These are phyloP conservation scores for Hoplodrina ambigua DNA, from an alignment of 2,888 invertebrate species.

Conservation along the genomic window DNA sequence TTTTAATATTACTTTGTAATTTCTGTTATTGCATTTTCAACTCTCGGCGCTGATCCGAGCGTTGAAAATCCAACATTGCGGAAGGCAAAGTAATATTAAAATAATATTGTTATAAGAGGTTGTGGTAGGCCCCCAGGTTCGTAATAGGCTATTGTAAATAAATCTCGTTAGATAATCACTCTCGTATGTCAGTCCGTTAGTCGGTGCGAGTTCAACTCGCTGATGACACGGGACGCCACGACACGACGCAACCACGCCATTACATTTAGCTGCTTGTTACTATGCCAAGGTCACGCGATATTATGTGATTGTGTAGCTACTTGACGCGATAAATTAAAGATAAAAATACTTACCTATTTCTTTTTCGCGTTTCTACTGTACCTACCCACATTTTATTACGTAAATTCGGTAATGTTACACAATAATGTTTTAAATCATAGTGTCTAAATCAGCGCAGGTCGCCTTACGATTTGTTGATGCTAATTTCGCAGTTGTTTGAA, in stretches of 20 bases:
- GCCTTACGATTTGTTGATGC: constrained; percentile 40
- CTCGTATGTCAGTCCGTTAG: constrained; percentile 60
- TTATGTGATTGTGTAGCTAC: constrained; percentile 77
- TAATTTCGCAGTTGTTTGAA: constrained; percentile 26
- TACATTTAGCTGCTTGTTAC: constrained; percentile 72
- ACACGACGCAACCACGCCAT: constrained; percentile 61
- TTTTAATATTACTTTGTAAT: too few species aligned
- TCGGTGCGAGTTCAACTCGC: constrained; percentile 61
- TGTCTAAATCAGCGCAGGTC: constrained; percentile 20
- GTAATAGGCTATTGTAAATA: constrained; percentile 66
- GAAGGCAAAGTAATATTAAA: too few species aligned
- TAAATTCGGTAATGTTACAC: constrained; percentile 45
- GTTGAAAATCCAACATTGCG: too few species aligned
- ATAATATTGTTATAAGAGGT: too few species aligned
- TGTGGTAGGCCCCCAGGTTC: too few species aligned
- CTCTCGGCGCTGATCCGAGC: too few species aligned
- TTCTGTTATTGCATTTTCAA: too few species aligned
- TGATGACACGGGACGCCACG: constrained; percentile 67
- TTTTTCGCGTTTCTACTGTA: constrained; percentile 35
- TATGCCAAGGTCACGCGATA: constrained; percentile 82
- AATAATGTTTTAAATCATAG: constrained; percentile 30
- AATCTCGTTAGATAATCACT: constrained; percentile 66
- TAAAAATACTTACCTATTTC: constrained; percentile 66
- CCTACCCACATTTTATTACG: constrained; percentile 41
- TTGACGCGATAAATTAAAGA: constrained; percentile 74